Percentiles rank a stretch among this genome's conserved stretches.
These are phyloP conservation scores for Megathymus violae DNA, from an alignment of 1,140 invertebrate species.

Conservation along the genomic window DNA sequence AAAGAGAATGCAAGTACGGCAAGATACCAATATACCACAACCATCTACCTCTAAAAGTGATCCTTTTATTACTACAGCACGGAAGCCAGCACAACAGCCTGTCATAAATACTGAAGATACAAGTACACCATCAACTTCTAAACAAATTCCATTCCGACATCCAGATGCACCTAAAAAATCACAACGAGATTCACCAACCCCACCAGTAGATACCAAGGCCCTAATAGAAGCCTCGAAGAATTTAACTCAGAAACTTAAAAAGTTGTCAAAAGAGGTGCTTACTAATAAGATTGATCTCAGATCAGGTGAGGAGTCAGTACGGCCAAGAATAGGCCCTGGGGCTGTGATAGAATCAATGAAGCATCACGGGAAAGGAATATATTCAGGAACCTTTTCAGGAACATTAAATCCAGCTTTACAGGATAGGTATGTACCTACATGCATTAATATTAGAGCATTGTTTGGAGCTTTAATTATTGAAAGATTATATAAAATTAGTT, in stretches of 20 bases:
- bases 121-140: slow-evolving; percentile 68
- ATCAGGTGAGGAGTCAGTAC: slow-evolving; percentile 75
- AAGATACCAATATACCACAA: slow-evolving; percentile 58
- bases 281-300: slow-evolving; percentile 86
- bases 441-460: too few relatives aligned
- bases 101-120: slow-evolving; percentile 51
- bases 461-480: too few relatives aligned
- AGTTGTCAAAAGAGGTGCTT: slow-evolving; percentile 94
- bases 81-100: slow-evolving; percentile 60
- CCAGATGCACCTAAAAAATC: slow-evolving; percentile 68
- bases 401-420: slow-evolving; percentile 97
- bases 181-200: slow-evolving; percentile 57
- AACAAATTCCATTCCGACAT: slow-evolving; percentile 59
- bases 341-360: slow-evolving; percentile 97
- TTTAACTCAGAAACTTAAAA: slow-evolving; percentile 94
- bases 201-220: slow-evolving; percentile 87
- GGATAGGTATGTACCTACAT: slow-evolving; percentile 85
- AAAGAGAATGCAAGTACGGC: slow-evolving; percentile 69
- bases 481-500: too few relatives aligned
- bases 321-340: slow-evolving; percentile 86
- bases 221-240: slow-evolving; percentile 95
- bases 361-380: slow-evolving; percentile 95
- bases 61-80: slow-evolving; percentile 61
- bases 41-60: slow-evolving; percentile 77
- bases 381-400: slow-evolving; percentile 93